These are phyloP conservation scores for Leptinotarsa rubiginosa DNA, from an alignment of 2,888 invertebrate species.

Conservation along the genomic window DNA sequence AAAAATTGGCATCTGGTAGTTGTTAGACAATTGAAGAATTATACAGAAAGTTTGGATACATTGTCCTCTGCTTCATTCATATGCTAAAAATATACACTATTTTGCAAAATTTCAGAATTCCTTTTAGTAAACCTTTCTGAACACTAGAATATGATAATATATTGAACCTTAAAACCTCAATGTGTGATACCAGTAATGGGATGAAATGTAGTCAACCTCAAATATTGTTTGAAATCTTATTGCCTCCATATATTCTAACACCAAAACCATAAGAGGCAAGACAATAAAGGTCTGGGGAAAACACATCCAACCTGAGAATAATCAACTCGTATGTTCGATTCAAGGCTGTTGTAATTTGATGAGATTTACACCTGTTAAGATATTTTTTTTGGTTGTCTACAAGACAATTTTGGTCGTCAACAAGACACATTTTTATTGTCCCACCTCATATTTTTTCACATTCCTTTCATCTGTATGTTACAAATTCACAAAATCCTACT, in stretches of 20 bases:
- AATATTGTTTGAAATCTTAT: conserved; percentile 1
- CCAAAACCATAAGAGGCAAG: conserved; percentile 16
- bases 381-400: too few relatives aligned
- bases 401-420: neutral
- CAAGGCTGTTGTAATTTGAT: neutral
- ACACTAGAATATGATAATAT: conserved; percentile 15
- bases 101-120: neutral
- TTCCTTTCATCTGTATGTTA: conserved; percentile 19
- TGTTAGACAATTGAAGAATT: conserved; percentile 1
- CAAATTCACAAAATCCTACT: conserved; percentile 25
- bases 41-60: conserved; percentile 3
- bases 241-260: conserved; percentile 9
- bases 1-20: conserved; percentile 3
- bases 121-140: neutral
- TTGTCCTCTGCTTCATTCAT: conserved; percentile 3
- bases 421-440: conserved; percentile 25
- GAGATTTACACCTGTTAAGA: neutral
- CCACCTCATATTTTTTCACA: conserved; percentile 13
- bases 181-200: conserved; percentile 8
- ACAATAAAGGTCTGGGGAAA: conserved; percentile 20
- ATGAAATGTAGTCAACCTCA: neutral
- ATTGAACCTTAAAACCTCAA: conserved; percentile 19
- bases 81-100: conserved; percentile 12
- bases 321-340: neutral
- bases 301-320: neutral